Evolutionary conservation across 1,140 invertebrate species (phyloP).

Genomic region (Dendrolimus punctatus): DNA sequence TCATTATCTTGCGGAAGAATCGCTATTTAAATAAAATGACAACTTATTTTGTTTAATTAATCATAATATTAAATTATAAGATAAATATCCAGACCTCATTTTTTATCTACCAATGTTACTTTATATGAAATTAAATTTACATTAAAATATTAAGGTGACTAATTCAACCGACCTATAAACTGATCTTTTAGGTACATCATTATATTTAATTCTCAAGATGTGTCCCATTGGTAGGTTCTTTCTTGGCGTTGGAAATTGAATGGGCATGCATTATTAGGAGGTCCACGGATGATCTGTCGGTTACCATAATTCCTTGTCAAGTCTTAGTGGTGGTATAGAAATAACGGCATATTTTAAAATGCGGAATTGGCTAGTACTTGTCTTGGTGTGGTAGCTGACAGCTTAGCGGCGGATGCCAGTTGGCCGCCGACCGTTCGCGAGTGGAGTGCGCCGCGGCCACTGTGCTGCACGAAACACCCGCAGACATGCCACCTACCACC

Average conservation of each 20-base stretch:
- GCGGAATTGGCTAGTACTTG: slow-evolving; percentile 61
- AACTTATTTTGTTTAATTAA: slow-evolving; percentile 19
- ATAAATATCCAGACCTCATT: too few relatives aligned
- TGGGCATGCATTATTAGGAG: too few relatives aligned
- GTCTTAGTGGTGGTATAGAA: slow-evolving; percentile 43
- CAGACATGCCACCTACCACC: slow-evolving; percentile 63
- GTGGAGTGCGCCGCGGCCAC: slow-evolving; percentile 44
- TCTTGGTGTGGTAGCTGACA: slow-evolving; percentile 18
- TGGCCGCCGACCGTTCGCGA: slow-evolving; percentile 53
- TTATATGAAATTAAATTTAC: too few relatives aligned
- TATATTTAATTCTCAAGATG: too few relatives aligned
- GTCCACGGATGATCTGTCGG: slow-evolving; percentile 17
- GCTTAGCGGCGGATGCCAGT: slow-evolving; percentile 42
- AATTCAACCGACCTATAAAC: slow-evolving; percentile 1
- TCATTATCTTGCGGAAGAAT: slow-evolving; percentile 40
- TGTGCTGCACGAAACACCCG: slow-evolving; percentile 25
- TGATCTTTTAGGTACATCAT: too few relatives aligned
- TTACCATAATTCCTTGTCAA: slow-evolving; percentile 33
- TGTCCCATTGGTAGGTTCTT: too few relatives aligned
- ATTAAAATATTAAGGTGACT: neutral
- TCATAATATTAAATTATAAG: too few relatives aligned
- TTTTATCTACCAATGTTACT: too few relatives aligned
- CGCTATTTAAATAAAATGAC: too few relatives aligned
- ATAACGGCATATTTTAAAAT: slow-evolving; percentile 65
- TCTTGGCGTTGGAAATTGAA: too few relatives aligned